Base-by-base conservation (phyloP, 53 echinoderm and acorn worm species). In the Temnopleurus reevesii region DNA sequence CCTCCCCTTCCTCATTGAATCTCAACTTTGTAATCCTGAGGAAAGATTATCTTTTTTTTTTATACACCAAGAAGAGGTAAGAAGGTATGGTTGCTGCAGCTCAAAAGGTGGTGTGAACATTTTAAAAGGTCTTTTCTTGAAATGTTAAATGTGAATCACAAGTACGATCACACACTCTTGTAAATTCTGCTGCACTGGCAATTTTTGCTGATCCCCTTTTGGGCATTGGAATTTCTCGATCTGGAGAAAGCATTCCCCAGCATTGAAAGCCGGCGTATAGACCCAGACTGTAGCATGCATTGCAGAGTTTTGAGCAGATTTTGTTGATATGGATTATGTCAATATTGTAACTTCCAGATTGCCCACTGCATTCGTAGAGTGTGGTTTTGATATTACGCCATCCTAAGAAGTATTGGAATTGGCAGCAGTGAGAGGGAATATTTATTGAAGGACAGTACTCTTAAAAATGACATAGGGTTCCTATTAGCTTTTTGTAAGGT, bases 371-470 rank as follows among this genome's bases (percentile, higher is more conserved):
- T 38, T 71, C 41, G 38, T 36, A 71, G 19, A 71, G 41, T 71
- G 71, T 71, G 36, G 36, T 34, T 49, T 71, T 21, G 9, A 38
- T 56, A 38, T 41, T 21, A 21, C 41, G n/a, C n/a, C 71, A 36
- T 63, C 4, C 15, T 21, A 71, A 71, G 56, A 56, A 29, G 21
- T 7, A 38, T 3, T 38, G 18, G 19, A 71, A 71, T 36, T 38
- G 71, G 71, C 36, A 38, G 17, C 9, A 21, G 41, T 41, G 21
- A 41, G 41, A 71, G n/a, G 29, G 36, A 41, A 71, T 71, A 41
- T 71, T 71, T 63, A 63, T 71, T 71, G 71, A 8, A 38, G 21
- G 19, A 71, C 71, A 71, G 71, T 71, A 71, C 71, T 71, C 71
- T 7, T 71, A 21, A 71, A 43, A 41, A 71, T 38, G n/a, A 71